phyloP scores from a whole-genome alignment of 2,113 vertebrate genomes.

The Passerina amoena region DNA sequence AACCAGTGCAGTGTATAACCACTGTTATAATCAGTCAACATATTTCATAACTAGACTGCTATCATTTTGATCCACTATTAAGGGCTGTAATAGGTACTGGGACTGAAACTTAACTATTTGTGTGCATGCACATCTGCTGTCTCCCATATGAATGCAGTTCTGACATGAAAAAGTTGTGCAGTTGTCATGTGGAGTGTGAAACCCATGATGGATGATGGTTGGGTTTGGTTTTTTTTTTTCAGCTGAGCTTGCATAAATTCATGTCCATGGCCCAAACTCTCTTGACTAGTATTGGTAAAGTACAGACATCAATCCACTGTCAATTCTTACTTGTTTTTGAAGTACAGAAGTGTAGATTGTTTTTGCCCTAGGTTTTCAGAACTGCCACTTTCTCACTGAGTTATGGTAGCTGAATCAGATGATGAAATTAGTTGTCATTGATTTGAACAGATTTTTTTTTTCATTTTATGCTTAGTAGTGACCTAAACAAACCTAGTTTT shows the following conservation, averaged over 20 bases:
- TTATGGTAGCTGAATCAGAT: background rate
- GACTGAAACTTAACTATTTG: background rate
- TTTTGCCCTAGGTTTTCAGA: background rate
- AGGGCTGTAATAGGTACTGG: background rate
- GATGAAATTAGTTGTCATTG: background rate
- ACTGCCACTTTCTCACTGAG: background rate
- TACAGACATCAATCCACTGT: background rate
- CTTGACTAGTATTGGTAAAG: background rate
- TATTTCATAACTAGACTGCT: background rate
- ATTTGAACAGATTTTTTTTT: background rate
- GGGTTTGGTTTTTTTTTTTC: fast-evolving
- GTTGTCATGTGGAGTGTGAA: background rate
- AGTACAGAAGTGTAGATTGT: background rate
- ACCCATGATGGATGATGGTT: background rate
- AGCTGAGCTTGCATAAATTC: background rate
- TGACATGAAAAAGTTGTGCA: background rate
- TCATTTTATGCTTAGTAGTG: background rate
- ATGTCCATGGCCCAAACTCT: background rate
- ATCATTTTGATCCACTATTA: fast-evolving
- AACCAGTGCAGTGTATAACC: background rate
- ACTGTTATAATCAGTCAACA: background rate
- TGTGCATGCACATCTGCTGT: background rate
- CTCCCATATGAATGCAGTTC: background rate
- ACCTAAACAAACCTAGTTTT: background rate
- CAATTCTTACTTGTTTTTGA: background rate